phyloP scores from a whole-genome alignment of 2,888 invertebrate genomes.

The Byasa hedistus region DNA sequence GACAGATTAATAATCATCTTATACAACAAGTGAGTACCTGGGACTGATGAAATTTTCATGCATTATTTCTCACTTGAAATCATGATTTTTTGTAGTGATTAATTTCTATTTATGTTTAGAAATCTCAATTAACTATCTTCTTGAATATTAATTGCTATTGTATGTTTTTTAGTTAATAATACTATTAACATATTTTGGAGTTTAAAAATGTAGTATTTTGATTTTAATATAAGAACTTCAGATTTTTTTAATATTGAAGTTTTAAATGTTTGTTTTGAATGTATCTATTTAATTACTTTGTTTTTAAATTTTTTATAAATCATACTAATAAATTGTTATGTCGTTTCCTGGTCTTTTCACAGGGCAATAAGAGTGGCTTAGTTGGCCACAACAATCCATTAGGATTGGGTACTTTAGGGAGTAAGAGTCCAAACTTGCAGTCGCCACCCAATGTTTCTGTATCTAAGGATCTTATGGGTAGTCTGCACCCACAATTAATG shows the following conservation, averaged over 20 bases:
- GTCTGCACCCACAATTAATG: slow-evolving; percentile 85
- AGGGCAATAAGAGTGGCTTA: slow-evolving; percentile 86
- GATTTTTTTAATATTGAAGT: background rate
- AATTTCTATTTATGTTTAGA: background rate
- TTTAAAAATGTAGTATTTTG: background rate
- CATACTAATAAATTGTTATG: slow-evolving; percentile 58
- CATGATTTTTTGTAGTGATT: background rate
- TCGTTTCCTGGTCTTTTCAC: slow-evolving; percentile 74
- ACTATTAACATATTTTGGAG: background rate
- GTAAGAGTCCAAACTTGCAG: slow-evolving; percentile 91
- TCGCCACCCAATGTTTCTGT: slow-evolving; percentile 91
- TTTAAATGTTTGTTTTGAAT: background rate
- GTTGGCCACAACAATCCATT: slow-evolving; percentile 86
- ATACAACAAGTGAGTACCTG: slow-evolving; percentile 82
- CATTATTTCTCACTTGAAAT: background rate
- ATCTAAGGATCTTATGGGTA: slow-evolving; percentile 88
- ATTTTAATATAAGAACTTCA: background rate
- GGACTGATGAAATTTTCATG: slow-evolving; percentile 38
- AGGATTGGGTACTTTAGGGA: slow-evolving; percentile 87
- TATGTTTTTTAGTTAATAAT: background rate
- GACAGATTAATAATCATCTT: slow-evolving; percentile 84
- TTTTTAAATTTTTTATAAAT: slow-evolving; percentile 8
- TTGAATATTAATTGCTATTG: background rate
- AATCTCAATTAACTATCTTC: background rate
- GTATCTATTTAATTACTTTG: background rate